Conservation (phyloP, 2,888 invertebrate species). For the Andrena dorsata region DNA sequence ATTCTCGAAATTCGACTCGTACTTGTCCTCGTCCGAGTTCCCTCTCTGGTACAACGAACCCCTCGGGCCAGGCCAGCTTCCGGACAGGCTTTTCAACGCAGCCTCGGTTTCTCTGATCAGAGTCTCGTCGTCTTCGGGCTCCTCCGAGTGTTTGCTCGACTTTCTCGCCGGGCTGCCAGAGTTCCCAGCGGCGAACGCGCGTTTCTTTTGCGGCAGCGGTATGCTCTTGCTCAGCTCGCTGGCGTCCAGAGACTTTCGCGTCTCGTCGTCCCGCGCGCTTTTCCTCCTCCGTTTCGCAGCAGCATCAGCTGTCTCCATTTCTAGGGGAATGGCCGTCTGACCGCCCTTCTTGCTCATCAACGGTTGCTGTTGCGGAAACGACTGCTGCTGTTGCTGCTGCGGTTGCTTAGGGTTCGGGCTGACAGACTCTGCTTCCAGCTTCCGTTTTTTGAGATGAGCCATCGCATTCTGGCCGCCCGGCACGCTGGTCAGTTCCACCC, state of each 20-base stretch:
- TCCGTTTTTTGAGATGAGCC: conserved; percentile 90
- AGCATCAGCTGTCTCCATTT: conserved; percentile 86
- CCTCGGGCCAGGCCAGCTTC: conserved; percentile 92
- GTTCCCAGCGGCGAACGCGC: conserved; percentile 85
- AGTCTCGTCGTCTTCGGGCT: conserved; percentile 91
- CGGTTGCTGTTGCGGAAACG: conserved; percentile 53
- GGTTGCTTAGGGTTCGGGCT: conserved; percentile 79
- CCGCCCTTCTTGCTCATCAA: conserved; percentile 81
- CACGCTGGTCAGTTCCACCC: conserved; percentile 85
- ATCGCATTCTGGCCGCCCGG: conserved; percentile 87
- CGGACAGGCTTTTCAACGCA: conserved; percentile 94
- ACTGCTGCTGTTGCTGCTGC: conserved; percentile 67
- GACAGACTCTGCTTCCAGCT: conserved; percentile 87
- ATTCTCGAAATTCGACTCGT: conserved; percentile 93
- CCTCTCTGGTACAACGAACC: conserved; percentile 88
- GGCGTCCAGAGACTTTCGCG: conserved; percentile 78
- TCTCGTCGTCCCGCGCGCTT: conserved; percentile 83
- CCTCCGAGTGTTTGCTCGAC: conserved; percentile 81
- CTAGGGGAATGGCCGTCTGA: conserved; percentile 83
- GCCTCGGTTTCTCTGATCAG: conserved; percentile 95
- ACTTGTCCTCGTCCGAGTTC: conserved; percentile 88
- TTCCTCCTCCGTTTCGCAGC: conserved; percentile 85
- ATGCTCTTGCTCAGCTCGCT: conserved; percentile 82
- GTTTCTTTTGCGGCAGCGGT: conserved; percentile 87
- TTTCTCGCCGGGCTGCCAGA: conserved; percentile 85